A percentile compares a stretch with the other conserved stretches of the same genome.
phyloP scores from a whole-genome alignment of 2,888 invertebrate genomes.

The Tachina lurida region DNA sequence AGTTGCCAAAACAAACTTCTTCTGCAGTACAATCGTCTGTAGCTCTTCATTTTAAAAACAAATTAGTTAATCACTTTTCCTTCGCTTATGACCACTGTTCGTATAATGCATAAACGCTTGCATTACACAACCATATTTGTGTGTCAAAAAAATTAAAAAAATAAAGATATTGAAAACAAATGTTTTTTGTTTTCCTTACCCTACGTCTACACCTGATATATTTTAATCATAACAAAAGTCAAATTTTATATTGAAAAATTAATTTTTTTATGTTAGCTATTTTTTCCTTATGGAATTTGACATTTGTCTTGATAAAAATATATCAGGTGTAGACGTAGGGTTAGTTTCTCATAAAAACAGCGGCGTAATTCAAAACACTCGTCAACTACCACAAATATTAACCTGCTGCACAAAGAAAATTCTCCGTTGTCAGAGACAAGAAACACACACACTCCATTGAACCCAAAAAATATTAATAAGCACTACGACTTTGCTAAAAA shows the following conservation, averaged over 20 bases:
- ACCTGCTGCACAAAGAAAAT: slow-evolving; percentile 1
- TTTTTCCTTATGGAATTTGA: too few species aligned
- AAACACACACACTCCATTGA: slow-evolving; percentile 5
- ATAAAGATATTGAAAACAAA: background rate
- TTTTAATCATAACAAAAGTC: too few species aligned
- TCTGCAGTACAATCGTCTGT: too few species aligned
- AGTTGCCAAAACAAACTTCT: too few species aligned
- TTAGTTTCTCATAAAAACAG: slow-evolving; percentile 41
- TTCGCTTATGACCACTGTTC: slow-evolving; percentile 16
- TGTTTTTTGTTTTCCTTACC: slow-evolving; percentile 35
- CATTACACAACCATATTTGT: background rate
- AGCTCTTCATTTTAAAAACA: too few species aligned
- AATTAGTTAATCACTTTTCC: background rate
- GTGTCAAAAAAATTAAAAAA: background rate
- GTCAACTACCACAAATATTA: background rate
- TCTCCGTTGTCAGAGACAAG: background rate
- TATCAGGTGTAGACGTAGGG: too few species aligned
- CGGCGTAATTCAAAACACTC: slow-evolving; percentile 17
- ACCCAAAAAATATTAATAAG: slow-evolving; percentile 25
- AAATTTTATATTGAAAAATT: too few species aligned
- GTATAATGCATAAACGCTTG: too few species aligned
- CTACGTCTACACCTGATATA: too few species aligned
- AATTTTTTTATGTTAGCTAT: too few species aligned
- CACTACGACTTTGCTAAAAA: slow-evolving; percentile 39
- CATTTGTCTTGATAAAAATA: too few species aligned